phyloP scores from a whole-genome alignment of 2,888 invertebrate genomes.

The Bursaphelenchus okinawaensis region DNA sequence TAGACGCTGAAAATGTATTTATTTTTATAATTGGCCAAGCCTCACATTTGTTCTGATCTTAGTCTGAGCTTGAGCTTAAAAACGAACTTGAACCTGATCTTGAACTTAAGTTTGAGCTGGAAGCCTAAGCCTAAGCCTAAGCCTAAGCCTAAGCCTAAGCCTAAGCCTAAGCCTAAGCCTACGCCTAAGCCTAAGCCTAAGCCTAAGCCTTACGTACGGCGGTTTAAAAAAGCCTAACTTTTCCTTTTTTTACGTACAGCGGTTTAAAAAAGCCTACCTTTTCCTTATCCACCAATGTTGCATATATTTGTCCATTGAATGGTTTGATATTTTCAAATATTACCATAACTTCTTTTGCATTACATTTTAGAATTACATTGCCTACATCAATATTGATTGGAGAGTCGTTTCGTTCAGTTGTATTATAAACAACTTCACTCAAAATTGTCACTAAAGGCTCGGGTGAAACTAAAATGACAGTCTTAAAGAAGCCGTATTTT shows the following conservation, averaged over 20 bases:
- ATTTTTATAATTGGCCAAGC: not conserved
- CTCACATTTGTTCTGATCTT: no score
- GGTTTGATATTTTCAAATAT: not conserved
- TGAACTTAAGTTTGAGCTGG: no score
- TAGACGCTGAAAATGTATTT: not conserved
- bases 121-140: no score
- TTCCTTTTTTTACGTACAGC: not conserved
- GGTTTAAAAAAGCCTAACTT: not conserved
- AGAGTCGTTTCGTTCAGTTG: not conserved
- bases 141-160: no score
- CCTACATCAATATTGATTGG: not conserved
- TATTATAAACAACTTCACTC: not conserved
- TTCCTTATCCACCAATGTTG: not conserved
- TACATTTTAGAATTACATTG: not conserved
- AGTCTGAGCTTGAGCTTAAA: no score
- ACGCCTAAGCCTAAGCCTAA: no score
- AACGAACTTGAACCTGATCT: no score
- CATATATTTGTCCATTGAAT: not conserved
- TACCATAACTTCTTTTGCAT: not conserved
- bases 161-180: no score
- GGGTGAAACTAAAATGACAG: no score
- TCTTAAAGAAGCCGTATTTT: no score
- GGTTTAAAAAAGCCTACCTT: not conserved
- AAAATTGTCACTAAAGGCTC: not conserved
- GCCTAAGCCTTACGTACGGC: not conserved